A percentile compares a stretch with the other conserved stretches of the same genome.
phyloP scores from a whole-genome alignment of 2,113 vertebrate species.

The Hippocampus abdominalis region DNA sequence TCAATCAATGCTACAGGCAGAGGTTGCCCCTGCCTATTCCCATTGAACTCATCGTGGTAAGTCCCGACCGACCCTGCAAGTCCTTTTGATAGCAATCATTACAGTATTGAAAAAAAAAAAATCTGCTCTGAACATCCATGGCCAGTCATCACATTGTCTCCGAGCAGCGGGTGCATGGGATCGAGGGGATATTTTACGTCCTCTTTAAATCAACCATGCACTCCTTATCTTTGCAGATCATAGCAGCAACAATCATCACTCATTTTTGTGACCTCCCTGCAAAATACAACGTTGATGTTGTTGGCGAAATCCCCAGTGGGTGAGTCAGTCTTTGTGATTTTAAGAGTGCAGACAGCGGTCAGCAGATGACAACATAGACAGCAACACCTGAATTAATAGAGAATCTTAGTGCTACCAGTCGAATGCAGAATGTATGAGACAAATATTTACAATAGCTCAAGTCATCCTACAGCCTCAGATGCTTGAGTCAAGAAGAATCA shows the following conservation, averaged over 20 bases:
- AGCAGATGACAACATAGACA: neutral
- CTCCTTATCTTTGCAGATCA: slow-evolving; percentile 69
- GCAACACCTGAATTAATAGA: neutral
- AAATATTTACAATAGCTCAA: neutral
- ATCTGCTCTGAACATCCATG: neutral
- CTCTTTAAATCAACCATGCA: neutral
- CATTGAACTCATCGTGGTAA: slow-evolving; percentile 85
- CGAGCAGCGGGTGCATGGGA: neutral
- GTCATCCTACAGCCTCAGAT: neutral
- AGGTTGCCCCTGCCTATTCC: slow-evolving; percentile 84
- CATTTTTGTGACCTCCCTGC: slow-evolving; percentile 64
- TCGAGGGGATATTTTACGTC: neutral
- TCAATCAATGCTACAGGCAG: slow-evolving; percentile 74
- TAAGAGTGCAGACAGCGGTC: neutral
- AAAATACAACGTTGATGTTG: slow-evolving; percentile 75
- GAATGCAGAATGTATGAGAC: neutral
- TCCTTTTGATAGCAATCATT: neutral
- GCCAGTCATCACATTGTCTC: neutral
- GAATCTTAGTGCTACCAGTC: neutral
- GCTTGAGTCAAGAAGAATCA: neutral
- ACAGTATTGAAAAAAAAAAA: neutral
- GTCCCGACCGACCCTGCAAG: neutral
- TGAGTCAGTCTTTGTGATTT: slow-evolving; percentile 59
- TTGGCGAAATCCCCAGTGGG: slow-evolving; percentile 85
- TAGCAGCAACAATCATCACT: slow-evolving; percentile 80